Evolutionary conservation across 2,888 invertebrate genomes (phyloP).

Genomic region (Netelia fuscicornis): DNA sequence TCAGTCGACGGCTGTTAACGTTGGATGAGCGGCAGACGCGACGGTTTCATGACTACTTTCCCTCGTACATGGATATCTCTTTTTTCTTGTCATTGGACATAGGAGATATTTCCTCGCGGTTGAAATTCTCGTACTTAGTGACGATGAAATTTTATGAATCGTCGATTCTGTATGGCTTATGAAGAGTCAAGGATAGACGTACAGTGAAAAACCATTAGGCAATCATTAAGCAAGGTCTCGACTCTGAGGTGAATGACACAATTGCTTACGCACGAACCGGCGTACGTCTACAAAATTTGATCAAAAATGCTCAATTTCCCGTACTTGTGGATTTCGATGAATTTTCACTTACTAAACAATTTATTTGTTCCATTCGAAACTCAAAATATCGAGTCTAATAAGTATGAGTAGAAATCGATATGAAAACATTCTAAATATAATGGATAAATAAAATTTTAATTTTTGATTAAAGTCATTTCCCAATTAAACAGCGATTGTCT

Average conservation of each 20-base stretch:
- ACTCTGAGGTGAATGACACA: neutral
- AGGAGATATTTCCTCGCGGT: neutral
- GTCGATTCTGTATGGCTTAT: neutral
- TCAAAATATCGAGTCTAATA: neutral
- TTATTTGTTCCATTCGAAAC: neutral
- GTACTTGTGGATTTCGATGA: too few species aligned
- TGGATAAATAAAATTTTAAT: too few species aligned
- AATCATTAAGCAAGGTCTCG: neutral
- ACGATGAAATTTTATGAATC: neutral
- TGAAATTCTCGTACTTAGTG: neutral
- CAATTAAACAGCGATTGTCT: neutral
- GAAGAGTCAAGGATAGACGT: neutral
- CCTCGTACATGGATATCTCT: slow-evolving; percentile 26
- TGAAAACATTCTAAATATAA: neutral
- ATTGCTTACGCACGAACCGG: neutral
- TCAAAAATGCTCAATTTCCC: too few species aligned
- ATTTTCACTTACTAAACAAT: too few species aligned
- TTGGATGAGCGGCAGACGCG: slow-evolving; percentile 36
- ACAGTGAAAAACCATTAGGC: neutral
- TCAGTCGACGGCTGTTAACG: slow-evolving; percentile 44
- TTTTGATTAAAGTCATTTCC: neutral
- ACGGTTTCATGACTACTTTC: slow-evolving; percentile 54
- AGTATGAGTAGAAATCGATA: neutral
- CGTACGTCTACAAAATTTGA: neutral
- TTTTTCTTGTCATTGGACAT: slow-evolving; percentile 11